Conservation (phyloP, 2,113 vertebrate genomes). For the Saiga tatarica region DNA sequence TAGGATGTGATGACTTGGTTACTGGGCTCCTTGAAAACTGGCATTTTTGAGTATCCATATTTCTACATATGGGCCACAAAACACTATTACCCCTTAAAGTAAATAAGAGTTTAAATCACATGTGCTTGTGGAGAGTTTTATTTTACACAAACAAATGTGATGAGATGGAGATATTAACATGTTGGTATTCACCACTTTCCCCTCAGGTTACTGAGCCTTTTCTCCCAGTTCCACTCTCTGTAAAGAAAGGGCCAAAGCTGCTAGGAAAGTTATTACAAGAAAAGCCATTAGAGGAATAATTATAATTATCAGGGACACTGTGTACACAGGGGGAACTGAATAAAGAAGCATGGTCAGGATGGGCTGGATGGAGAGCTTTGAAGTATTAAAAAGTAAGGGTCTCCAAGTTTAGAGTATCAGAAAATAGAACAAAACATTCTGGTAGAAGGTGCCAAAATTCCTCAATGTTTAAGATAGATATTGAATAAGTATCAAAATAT, state of each 20-base stretch:
- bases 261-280: not conserved
- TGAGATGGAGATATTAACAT: not conserved
- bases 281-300: constrained; percentile 24
- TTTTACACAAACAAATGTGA: not conserved
- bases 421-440: constrained; percentile 34
- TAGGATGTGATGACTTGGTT: not conserved
- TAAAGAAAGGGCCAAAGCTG: constrained; percentile 20
- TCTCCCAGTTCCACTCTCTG: not conserved
- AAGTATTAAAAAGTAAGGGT: not conserved
- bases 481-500: constrained; percentile 53
- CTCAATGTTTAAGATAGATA: constrained; percentile 18
- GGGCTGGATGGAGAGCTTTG: not conserved
- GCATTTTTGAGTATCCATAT: not conserved
- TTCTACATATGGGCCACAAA: not conserved
- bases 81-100: not conserved
- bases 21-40: not conserved
- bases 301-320: not conserved
- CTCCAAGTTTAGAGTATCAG: not conserved
- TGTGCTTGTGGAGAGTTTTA: not conserved
- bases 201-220: constrained; percentile 3
- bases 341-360: not conserved
- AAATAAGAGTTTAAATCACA: not conserved
- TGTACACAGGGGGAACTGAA: not conserved
- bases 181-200: not conserved
- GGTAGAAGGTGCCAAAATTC: not conserved